A percentile compares a stretch with the other conserved stretches of the same genome.
Conservation (phyloP, 2,888 invertebrate species). For the Thelaira solivaga region DNA sequence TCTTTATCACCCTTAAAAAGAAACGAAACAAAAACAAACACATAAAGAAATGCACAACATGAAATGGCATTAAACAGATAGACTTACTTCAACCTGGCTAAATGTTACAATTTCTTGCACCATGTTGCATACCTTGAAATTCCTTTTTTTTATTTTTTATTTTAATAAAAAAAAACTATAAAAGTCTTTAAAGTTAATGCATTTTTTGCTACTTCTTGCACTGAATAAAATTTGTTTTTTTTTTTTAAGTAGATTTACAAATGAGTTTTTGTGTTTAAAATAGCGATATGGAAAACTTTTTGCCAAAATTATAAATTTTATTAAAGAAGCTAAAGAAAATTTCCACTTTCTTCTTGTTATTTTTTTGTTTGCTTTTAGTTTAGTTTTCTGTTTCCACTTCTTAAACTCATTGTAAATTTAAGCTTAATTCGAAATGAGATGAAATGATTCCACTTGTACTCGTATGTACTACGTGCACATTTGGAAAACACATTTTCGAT, state of each 20-base stretch:
- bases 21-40: background rate
- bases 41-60: constrained; percentile 4
- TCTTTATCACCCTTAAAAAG: background rate
- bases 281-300: constrained; percentile 32
- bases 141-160: no score
- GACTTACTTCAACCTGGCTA: constrained; percentile 42
- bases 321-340: constrained; percentile 19
- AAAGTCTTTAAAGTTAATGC: no score
- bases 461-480: background rate
- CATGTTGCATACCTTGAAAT: no score
- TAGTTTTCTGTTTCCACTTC: no score
- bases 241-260: constrained; percentile 22
- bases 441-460: no score
- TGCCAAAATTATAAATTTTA: constrained; percentile 33
- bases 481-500: no score
- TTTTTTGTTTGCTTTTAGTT: no score
- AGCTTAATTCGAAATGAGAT: background rate
- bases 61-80: constrained; percentile 41
- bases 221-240: no score
- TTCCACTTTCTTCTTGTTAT: background rate
- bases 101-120: no score
- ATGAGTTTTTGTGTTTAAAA: constrained; percentile 33
- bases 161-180: no score
- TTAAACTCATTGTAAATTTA: constrained; percentile 16
- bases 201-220: no score